Conservation (phyloP, 1,140 invertebrate species). For the Homalodisca vitripennis region DNA sequence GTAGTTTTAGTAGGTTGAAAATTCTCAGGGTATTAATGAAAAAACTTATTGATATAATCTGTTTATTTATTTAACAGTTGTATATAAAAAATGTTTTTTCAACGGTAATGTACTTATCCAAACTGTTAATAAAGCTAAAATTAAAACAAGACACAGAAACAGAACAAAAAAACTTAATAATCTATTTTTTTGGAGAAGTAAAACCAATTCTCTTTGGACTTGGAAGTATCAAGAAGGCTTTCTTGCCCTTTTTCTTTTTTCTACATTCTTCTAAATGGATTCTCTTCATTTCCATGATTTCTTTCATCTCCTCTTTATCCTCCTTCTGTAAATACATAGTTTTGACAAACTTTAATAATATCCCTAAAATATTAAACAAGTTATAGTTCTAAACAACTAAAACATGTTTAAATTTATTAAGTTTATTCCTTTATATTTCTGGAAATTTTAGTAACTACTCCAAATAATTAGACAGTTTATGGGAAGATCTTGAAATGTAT, state of each 20-base stretch:
- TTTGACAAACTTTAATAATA: neutral
- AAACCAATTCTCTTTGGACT: constrained; percentile 28
- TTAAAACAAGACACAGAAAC: neutral
- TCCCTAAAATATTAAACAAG: too few relatives aligned
- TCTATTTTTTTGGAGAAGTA: neutral
- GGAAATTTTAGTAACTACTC: too few relatives aligned
- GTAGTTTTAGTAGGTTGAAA: too few relatives aligned
- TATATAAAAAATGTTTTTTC: constrained; percentile 9
- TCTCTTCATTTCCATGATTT: constrained; percentile 87
- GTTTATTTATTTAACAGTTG: neutral
- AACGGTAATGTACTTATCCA: neutral
- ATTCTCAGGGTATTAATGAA: neutral
- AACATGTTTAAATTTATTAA: too few relatives aligned
- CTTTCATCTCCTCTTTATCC: constrained; percentile 91
- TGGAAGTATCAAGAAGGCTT: constrained; percentile 31
- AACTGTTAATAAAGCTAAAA: neutral
- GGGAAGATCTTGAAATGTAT: too few relatives aligned
- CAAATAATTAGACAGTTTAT: too few relatives aligned
- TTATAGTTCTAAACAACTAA: too few relatives aligned
- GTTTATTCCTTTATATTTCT: too few relatives aligned
- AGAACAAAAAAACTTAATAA: neutral
- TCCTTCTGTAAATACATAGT: constrained; percentile 64
- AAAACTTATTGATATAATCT: neutral
- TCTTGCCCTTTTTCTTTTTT: constrained; percentile 55
- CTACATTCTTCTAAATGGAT: constrained; percentile 73